Base-by-base conservation (phyloP, 2,888 invertebrate species). In the Drosophila putrida region DNA sequence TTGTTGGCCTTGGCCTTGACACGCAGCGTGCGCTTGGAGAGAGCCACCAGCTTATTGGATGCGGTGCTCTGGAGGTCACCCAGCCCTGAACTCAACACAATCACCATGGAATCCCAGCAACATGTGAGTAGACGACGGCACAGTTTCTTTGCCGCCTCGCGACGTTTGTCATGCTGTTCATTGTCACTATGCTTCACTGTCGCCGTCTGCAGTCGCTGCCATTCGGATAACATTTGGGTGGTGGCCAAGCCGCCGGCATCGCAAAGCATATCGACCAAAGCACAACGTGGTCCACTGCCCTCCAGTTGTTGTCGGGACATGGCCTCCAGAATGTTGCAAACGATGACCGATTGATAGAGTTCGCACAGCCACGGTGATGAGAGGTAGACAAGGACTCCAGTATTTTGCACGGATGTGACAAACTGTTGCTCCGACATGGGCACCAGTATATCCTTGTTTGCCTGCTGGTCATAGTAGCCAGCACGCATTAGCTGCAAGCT, bases 281-380 rank as follows among this genome's bases (percentile, higher is more conserved):
- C 92, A 72, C 92, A 93, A 4, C 92, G 90, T 6, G 84, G 80
- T 1, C 81, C 86, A 10, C 68, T 87, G 3, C 88, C 89, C 6
- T 92, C 90, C 51, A 90, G 67, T 58, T 92, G 91, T n/a, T 90
- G 90, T 5, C 81, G 72, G 10, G 85, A 73, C 77, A 93, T 84
- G 10, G 87, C 77, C 38, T 92, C 92, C 55, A 93, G 66, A 1
- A 92, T 88, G 78, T 93, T 93, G 61, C 94, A 94, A 0, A 96
- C 94, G 4, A 98, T 93, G 1, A 98, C 95, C 90, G 96, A 96
- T 85, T 97, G 97, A 90, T 98, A 99, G 6, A 99, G 93, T 90
- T 98, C 98, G 36, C 97, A 95, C 3, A 99, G 94, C 98, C 98
- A 99, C 0, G 97, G 96, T 0, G 97, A 97, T 0, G 98, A 98